These are phyloP conservation scores for Uloborus plumipes DNA, from an alignment of 2,888 invertebrate genomes.

Conservation along the genomic window DNA sequence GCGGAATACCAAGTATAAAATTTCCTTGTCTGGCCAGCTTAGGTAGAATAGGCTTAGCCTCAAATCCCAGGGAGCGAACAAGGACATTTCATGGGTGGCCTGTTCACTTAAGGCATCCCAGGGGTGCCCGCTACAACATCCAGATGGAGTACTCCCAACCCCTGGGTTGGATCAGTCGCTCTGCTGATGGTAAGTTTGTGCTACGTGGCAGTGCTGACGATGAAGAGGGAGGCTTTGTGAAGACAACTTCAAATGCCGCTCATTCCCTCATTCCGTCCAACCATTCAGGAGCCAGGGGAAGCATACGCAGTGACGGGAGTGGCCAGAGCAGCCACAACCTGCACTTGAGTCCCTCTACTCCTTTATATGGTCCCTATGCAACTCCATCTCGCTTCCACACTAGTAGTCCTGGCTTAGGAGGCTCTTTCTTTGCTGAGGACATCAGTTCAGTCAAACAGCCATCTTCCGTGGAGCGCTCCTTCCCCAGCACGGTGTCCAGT, in stretches of 20 bases:
- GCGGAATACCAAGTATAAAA: conserved; percentile 67
- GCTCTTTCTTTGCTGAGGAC: conserved; percentile 73
- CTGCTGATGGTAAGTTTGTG: conserved; percentile 83
- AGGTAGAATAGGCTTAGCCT: conserved; percentile 63
- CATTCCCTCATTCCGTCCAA: conserved; percentile 66
- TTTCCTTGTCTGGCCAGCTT: conserved; percentile 63
- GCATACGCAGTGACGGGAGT: conserved; percentile 64
- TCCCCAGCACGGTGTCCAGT: conserved; percentile 76
- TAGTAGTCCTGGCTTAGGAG: conserved; percentile 68
- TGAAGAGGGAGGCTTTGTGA: conserved; percentile 67
- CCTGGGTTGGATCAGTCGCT: conserved; percentile 80
- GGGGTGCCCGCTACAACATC: conserved; percentile 67
- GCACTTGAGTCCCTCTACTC: conserved; percentile 54
- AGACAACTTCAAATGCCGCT: conserved; percentile 54
- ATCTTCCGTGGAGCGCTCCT: conserved; percentile 82
- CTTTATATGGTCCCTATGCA: conserved; percentile 44
- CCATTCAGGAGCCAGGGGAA: conserved; percentile 65
- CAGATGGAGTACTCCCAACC: conserved; percentile 69
- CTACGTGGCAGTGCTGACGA: conserved; percentile 73
- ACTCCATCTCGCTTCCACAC: conserved; percentile 67
- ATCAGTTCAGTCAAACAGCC: conserved; percentile 87
- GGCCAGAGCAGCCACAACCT: conserved; percentile 63
- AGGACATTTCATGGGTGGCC: conserved; percentile 63
- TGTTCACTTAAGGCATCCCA: conserved; percentile 63
- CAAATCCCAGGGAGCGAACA: conserved; percentile 52